Conservation (phyloP, 1,140 invertebrate genomes). For the Euura lappo region DNA sequence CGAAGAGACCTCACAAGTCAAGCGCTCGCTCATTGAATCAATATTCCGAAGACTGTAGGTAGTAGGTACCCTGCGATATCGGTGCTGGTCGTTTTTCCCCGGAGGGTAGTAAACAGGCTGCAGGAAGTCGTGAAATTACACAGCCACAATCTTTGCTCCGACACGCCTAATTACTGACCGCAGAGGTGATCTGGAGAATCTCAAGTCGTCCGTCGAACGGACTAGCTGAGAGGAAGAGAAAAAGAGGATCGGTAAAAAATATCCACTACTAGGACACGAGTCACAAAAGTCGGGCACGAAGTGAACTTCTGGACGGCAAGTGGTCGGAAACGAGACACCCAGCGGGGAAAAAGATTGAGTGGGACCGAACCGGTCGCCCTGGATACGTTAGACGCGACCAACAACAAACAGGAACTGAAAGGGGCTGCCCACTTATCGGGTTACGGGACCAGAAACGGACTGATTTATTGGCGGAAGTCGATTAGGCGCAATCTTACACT, state of each 20-base stretch:
- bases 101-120: background rate
- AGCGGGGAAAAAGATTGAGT: conserved; percentile 1
- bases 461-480: conserved; percentile 38
- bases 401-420: conserved; percentile 33
- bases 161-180: conserved; percentile 27
- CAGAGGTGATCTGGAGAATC: conserved; percentile 33
- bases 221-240: background rate
- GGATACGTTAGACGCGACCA: conserved; percentile 13
- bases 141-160: conserved; percentile 27
- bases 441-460: conserved; percentile 18
- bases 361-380: background rate
- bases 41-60: background rate
- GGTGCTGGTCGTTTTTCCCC: too few relatives aligned
- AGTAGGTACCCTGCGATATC: too few relatives aligned
- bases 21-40: background rate
- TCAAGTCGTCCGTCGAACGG: conserved; percentile 16
- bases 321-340: conserved; percentile 27
- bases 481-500: conserved; percentile 34
- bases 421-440: conserved; percentile 26
- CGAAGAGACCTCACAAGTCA: background rate
- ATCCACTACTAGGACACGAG: background rate
- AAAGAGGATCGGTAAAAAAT: background rate
- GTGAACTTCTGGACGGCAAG: conserved; percentile 26
- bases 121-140: conserved; percentile 1
- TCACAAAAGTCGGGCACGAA: background rate